Percentiles rank a stretch among this genome's conserved stretches.
Conservation (phyloP, 2,113 vertebrate genomes). For the Embiotoca jacksoni region DNA sequence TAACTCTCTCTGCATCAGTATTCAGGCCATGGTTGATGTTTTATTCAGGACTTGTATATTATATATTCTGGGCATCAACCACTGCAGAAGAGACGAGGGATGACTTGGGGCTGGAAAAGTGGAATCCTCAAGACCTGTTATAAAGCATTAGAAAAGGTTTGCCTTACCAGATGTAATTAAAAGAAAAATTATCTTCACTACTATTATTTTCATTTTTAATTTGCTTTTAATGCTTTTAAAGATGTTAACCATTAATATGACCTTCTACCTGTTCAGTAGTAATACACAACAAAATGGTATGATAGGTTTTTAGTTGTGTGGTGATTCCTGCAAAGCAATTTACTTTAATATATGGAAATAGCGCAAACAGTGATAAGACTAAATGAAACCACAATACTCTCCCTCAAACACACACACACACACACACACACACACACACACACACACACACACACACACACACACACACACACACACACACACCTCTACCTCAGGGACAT, state of each 20-base stretch:
- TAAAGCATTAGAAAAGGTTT: constrained; percentile 1
- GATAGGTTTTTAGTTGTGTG: not conserved
- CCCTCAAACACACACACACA: too few relatives aligned
- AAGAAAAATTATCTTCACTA: too few relatives aligned
- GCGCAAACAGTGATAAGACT: constrained; percentile 25
- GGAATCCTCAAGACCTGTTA: constrained; percentile 28
- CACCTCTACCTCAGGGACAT: constrained; percentile 12
- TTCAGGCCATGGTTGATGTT: constrained; percentile 75
- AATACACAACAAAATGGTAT: not conserved
- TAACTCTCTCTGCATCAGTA: constrained; percentile 64
- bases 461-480: too few relatives aligned
- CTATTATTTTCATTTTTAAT: not conserved
- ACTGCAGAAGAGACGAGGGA: constrained; percentile 53
- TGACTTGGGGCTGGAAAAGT: constrained; percentile 10
- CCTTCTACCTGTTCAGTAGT: not conserved
- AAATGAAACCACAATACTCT: not conserved
- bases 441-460: too few relatives aligned
- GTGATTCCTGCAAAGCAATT: constrained; percentile 22
- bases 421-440: too few relatives aligned
- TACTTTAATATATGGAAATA: constrained; percentile 2
- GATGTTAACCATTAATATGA: not conserved
- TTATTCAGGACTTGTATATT: constrained; percentile 73
- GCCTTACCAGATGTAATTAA: not conserved
- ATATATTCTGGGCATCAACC: constrained; percentile 69
- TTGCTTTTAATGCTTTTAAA: not conserved